Evolutionary conservation across 2,113 vertebrate species (phyloP), one percentile per base, ranked within the genome.

Genomic region (Oncorhynchus clarkii): DNA sequence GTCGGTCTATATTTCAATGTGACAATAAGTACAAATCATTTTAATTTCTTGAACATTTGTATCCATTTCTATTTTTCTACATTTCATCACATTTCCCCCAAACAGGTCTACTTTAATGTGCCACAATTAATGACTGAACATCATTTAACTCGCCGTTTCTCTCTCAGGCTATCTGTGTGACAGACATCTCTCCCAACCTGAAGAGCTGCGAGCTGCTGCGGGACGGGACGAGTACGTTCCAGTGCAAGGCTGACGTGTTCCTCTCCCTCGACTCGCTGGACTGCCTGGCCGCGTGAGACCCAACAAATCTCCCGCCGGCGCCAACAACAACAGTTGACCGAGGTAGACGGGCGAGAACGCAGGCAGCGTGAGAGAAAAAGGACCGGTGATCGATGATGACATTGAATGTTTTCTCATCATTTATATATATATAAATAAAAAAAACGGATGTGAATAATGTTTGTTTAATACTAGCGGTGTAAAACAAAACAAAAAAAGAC

Each of bases 121-220:
- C 24, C 7, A 29, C 14, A 16, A 8, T 5, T 14, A 51, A 26
- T 48, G 18, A 11, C 24, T 29, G 3, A 59, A 24, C 59, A 20
- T 27, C 11, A 57, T 72, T 59, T 45, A 64, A 20, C 16, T 3
- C 12, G 18, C 27, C 3, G 1, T 72, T 8, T 57, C 27, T n/a
- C 67, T 60, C 51, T 0, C 86, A 96, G 96, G 91, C 85, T 5
- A 80, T 91, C 67, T 95, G 95, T 0, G 84, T 95, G 39, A 93
- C 85, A 31, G 94, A 95, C 51, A 86, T 93, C 68, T 85, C 92
- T 13, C 92, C 94, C 0, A 89, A 95, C 80, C 92, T 92, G 20
- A 92, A 83, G 86, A 96, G 90, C 92, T 96, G 96, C 71, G 87
- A 89, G 88, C 84, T 87, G 16, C 82, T 94, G 72, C 90, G 85